Percentiles rank a stretch among this genome's conserved stretches.
Conservation (phyloP, 2,797 vertebrate species). For the Sebastes wilsoni region DNA sequence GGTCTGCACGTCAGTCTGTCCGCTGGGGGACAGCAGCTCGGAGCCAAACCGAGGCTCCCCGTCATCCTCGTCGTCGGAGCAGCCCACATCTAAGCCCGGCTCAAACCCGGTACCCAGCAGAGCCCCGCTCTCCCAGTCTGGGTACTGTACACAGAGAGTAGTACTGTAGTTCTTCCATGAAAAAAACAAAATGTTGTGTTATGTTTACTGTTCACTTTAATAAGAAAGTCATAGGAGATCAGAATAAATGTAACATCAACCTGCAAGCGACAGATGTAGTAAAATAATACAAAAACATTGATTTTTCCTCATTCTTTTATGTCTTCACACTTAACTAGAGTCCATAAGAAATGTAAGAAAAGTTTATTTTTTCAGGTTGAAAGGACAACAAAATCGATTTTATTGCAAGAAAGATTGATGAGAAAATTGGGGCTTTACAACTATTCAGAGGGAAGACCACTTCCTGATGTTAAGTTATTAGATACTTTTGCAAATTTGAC, state of each 20-base stretch:
- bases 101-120: slow-evolving; percentile 77
- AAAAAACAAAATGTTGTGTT: neutral
- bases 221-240: neutral
- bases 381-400: neutral
- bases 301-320: neutral
- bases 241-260: neutral
- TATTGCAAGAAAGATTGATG: neutral
- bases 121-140: slow-evolving; percentile 85
- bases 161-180: neutral
- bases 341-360: neutral
- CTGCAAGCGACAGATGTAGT: neutral
- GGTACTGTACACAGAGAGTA: slow-evolving; percentile 65
- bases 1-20: slow-evolving; percentile 91
- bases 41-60: slow-evolving; percentile 81
- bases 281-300: neutral
- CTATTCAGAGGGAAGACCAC: neutral
- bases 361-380: neutral
- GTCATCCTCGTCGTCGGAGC: slow-evolving; percentile 85
- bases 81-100: slow-evolving; percentile 74
- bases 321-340: neutral
- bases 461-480: neutral
- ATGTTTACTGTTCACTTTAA: neutral
- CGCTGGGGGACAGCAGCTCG: slow-evolving; percentile 87
- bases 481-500: neutral
- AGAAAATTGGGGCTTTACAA: neutral